phyloP scores from a whole-genome alignment of 2,888 invertebrate genomes.

The Xestia ashworthii region DNA sequence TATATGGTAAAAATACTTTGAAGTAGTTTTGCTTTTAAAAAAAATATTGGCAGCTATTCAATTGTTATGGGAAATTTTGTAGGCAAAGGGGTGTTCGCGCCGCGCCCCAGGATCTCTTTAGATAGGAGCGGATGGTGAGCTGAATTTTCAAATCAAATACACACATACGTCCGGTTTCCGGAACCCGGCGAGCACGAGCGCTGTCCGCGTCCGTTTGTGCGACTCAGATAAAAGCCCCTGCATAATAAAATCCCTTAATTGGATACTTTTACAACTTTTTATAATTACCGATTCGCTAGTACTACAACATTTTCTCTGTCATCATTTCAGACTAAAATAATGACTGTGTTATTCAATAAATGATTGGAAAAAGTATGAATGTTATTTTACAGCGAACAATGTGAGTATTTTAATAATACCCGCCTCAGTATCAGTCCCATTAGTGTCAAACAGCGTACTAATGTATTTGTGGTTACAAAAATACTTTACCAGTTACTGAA shows the following conservation, averaged over 20 bases:
- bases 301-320: background rate
- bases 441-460: background rate
- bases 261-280: background rate
- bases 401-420: background rate
- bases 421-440: background rate
- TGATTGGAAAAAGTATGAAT: background rate
- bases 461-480: background rate
- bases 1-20: background rate
- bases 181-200: background rate
- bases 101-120: background rate
- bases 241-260: constrained; percentile 35
- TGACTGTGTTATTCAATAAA: background rate
- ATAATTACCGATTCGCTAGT: background rate
- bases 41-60: background rate
- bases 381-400: background rate
- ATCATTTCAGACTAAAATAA: background rate
- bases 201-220: background rate
- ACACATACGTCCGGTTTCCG: constrained; percentile 8
- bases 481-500: background rate
- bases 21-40: background rate
- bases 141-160: constrained; percentile 42
- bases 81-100: background rate
- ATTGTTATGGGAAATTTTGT: constrained; percentile 5
- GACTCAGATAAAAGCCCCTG: constrained; percentile 9
- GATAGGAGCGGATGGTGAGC: background rate